phyloP scores from a whole-genome alignment of 2,888 invertebrate genomes.

The Lycophotia porphyrea region DNA sequence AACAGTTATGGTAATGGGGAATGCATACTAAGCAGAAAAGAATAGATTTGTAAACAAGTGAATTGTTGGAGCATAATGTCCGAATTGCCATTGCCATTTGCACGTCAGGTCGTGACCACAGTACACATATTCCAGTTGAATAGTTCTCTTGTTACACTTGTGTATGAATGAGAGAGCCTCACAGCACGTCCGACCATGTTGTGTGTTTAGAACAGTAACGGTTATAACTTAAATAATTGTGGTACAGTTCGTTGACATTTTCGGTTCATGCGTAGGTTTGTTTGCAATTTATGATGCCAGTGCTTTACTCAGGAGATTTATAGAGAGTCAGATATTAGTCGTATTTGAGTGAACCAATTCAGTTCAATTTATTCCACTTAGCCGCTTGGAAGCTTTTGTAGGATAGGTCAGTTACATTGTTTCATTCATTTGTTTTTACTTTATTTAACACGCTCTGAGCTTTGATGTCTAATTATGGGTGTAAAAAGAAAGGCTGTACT shows the following conservation, averaged over 20 bases:
- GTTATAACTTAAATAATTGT: conserved; percentile 58
- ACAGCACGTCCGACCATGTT: conserved; percentile 10
- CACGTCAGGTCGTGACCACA: conserved; percentile 35
- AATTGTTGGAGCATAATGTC: conserved; percentile 31
- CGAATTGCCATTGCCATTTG: conserved; percentile 37
- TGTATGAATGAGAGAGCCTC: conserved; percentile 48
- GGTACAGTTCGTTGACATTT: conserved; percentile 59
- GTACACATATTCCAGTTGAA: conserved; percentile 33
- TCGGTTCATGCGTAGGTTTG: conserved; percentile 30
- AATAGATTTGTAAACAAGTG: conserved; percentile 41
- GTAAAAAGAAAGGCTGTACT: too few species aligned
- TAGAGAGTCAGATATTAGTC: conserved; percentile 36
- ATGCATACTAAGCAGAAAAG: conserved; percentile 36
- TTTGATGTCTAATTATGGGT: background rate
- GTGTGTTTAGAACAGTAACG: conserved; percentile 32
- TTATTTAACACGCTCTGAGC: background rate
- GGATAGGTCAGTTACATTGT: conserved; percentile 47
- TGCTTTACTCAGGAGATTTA: conserved; percentile 12
- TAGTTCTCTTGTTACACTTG: conserved; percentile 49
- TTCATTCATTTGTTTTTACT: conserved; percentile 32
- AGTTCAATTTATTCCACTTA: conserved; percentile 59
- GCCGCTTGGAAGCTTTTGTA: conserved; percentile 40
- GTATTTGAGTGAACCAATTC: conserved; percentile 54
- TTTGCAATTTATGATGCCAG: conserved; percentile 33
- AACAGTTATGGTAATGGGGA: conserved; percentile 33